Percentiles rank a stretch among this genome's conserved stretches.
These are phyloP conservation scores for Drosophila lacteicornis DNA, from an alignment of 1,140 invertebrate genomes.

Conservation along the genomic window DNA sequence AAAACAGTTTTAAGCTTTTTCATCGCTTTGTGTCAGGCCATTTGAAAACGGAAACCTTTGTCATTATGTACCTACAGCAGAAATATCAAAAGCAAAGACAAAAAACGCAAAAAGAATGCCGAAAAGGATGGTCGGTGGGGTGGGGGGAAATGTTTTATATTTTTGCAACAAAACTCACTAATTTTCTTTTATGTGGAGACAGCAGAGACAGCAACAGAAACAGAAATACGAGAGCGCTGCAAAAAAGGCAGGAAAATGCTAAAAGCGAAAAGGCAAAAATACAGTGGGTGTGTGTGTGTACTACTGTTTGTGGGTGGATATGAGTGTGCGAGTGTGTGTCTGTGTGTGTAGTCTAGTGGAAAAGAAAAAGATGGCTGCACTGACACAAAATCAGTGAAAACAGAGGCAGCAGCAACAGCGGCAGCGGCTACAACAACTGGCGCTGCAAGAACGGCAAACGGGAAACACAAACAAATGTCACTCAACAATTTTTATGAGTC, in stretches of 20 bases:
- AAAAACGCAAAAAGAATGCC: slow-evolving; percentile 43
- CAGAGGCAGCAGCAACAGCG: slow-evolving; percentile 13
- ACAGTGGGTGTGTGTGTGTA: slow-evolving; percentile 14
- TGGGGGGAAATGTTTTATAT: slow-evolving; percentile 67
- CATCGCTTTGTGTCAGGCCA: slow-evolving; percentile 45
- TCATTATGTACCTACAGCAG: slow-evolving; percentile 66
- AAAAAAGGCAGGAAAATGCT: slow-evolving; percentile 45
- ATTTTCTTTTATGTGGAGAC: slow-evolving; percentile 77
- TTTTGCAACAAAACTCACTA: slow-evolving; percentile 77
- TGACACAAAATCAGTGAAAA: slow-evolving; percentile 77
- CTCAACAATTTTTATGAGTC: slow-evolving; percentile 83
- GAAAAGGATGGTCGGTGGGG: slow-evolving; percentile 23
- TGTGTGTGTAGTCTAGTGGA: slow-evolving; percentile 63
- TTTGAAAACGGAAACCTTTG: slow-evolving; percentile 75
- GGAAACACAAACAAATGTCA: slow-evolving; percentile 83
- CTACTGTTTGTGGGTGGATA: slow-evolving; percentile 15
- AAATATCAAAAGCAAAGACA: slow-evolving; percentile 54
- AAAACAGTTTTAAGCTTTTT: slow-evolving; percentile 66
- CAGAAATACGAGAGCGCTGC: slow-evolving; percentile 65
- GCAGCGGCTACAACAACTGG: slow-evolving; percentile 30
- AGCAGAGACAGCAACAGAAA: slow-evolving; percentile 69
- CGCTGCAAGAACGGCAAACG: slow-evolving; percentile 64
- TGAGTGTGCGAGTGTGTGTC: slow-evolving; percentile 46
- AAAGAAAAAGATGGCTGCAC: slow-evolving; percentile 80
- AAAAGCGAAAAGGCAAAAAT: slow-evolving; percentile 56